Evolutionary conservation across 2,113 vertebrate species (phyloP), one percentile per base, ranked within the genome.

Genomic region (Strigops habroptila): DNA sequence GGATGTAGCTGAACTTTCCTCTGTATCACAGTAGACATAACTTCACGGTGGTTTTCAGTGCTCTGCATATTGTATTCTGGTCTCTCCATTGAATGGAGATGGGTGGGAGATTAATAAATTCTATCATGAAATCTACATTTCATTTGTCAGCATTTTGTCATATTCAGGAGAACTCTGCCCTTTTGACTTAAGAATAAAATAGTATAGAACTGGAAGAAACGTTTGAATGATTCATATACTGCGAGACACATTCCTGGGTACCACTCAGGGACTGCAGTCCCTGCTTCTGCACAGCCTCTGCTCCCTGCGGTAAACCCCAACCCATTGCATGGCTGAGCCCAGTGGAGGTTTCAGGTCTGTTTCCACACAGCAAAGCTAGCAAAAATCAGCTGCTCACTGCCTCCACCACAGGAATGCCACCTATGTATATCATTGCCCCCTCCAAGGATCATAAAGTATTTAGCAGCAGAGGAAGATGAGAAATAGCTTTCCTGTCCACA

Each of bases 271-370:
- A 78, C 76, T 48, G 25, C 76, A 89, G 55, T 64, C 69, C 52
- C 65, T 91, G 65, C 71, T 96, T 91, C 80, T 90, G 46, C 91
- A 78, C 27, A 75, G 69, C 33, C 48, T 78, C 53, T 91, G 39
- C 69, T 91, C 83, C 41, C 39, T 90, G 65, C 94, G 82, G 87
- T 93, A 94, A 95, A 90, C 70, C 84, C 70, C 37, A 92, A 25
- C n/a, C 57, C 76, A 18, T 12, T 19, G 55, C 46, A 65, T 14
- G 30, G 59, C 53, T 87, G 67, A 90, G 39, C 73, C 76, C n/a
- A 48, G 24, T 24, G 63, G n/a, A 82, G 4, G 46, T 77, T 80
- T 91, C 90, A 86, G 64, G 71, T 90, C 44, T 86, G 86, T 48
- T 19, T 76, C 24, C 62, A 30, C 28, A 31, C 18, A 53, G 75